These are phyloP conservation scores for Takifugu flavidus DNA, from an alignment of 2,113 vertebrate genomes.

Conservation along the genomic window DNA sequence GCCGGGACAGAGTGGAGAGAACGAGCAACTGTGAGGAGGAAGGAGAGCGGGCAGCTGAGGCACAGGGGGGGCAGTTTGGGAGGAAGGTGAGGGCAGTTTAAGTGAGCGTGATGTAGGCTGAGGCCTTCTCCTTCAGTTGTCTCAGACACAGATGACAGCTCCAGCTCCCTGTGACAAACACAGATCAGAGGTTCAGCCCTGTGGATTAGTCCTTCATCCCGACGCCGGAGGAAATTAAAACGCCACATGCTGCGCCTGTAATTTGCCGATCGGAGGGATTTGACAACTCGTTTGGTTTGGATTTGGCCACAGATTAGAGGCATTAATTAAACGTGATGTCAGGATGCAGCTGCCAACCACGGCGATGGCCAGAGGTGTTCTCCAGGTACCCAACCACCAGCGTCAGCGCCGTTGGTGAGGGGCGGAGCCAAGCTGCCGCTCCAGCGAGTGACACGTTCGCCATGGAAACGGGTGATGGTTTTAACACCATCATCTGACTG, in stretches of 20 bases:
- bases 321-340: slow-evolving; percentile 53
- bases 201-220: slow-evolving; percentile 57
- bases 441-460: slow-evolving; percentile 58
- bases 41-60: slow-evolving; percentile 14
- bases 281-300: slow-evolving; percentile 50
- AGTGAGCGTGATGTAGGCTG: slow-evolving; percentile 92
- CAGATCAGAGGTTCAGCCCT: slow-evolving; percentile 48
- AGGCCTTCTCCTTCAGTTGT: slow-evolving; percentile 93
- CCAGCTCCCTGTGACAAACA: slow-evolving; percentile 83
- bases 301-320: slow-evolving; percentile 46
- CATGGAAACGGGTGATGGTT: slow-evolving; percentile 39
- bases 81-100: slow-evolving; percentile 69
- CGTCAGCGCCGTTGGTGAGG: slow-evolving; percentile 36
- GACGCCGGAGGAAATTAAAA: slow-evolving; percentile 63
- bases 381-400: background rate
- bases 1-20: slow-evolving; percentile 18
- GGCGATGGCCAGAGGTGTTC: slow-evolving; percentile 14
- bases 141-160: slow-evolving; percentile 92
- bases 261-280: slow-evolving; percentile 41
- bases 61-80: slow-evolving; percentile 28
- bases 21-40: slow-evolving; percentile 10
- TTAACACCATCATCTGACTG: slow-evolving; percentile 36
- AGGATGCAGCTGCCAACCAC: slow-evolving; percentile 20
- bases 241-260: slow-evolving; percentile 48
- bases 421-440: slow-evolving; percentile 44